phyloP scores from a whole-genome alignment of 2,888 invertebrate genomes.

The Vandiemenella viatica region DNA sequence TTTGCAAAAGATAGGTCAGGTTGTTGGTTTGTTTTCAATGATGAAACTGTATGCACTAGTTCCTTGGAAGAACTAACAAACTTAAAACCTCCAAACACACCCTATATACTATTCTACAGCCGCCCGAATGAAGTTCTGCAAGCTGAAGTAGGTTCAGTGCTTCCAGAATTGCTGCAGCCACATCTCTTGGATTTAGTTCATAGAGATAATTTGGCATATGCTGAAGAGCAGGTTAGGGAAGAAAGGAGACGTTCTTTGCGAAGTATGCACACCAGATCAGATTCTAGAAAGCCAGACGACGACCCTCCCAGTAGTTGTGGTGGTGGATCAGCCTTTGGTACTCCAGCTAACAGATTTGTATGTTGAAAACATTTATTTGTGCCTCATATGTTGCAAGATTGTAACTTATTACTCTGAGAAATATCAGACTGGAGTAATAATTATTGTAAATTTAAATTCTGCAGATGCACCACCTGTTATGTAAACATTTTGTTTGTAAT shows the following conservation, averaged over 20 bases:
- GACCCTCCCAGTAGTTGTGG: constrained; percentile 37
- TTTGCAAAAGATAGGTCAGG: constrained; percentile 50
- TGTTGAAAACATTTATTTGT: no score
- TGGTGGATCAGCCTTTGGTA: constrained; percentile 23
- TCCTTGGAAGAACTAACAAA: constrained; percentile 40
- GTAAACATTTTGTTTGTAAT: no score
- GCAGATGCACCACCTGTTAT: no score
- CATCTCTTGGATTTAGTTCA: constrained; percentile 24
- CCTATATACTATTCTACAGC: constrained; percentile 66
- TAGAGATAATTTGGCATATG: constrained; percentile 22
- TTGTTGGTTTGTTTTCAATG: constrained; percentile 69
- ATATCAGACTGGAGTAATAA: no score
- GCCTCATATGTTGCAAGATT: no score
- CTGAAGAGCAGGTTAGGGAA: no score
- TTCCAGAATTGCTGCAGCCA: constrained; percentile 21
- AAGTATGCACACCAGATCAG: not conserved
- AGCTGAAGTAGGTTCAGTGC: constrained; percentile 23
- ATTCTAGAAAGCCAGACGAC: constrained; percentile 18
- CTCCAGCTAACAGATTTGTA: constrained; percentile 10
- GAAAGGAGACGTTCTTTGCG: constrained; percentile 19
- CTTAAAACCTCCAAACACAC: constrained; percentile 56
- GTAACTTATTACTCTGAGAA: no score
- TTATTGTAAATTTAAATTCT: no score
- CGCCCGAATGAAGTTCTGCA: constrained; percentile 20
- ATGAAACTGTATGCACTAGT: constrained; percentile 42